Conservation (phyloP, 2,113 vertebrate species). For the Boleophthalmus pectinirostris region DNA sequence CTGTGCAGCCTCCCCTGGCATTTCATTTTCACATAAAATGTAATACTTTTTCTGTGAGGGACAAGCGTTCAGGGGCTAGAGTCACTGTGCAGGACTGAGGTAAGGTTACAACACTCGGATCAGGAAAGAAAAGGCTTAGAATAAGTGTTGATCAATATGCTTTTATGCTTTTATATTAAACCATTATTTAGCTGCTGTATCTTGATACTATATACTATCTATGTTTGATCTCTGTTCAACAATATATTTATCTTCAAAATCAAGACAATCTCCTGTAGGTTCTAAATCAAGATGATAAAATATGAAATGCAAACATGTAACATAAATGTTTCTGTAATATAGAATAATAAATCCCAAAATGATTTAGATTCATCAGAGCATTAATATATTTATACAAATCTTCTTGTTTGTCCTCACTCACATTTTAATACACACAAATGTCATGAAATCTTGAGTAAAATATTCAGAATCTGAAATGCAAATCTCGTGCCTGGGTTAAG, state of each 20-base stretch:
- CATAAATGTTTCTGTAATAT: too few relatives aligned
- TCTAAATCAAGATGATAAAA: too few relatives aligned
- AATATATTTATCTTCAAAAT: too few relatives aligned
- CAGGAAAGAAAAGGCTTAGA: conserved; percentile 3
- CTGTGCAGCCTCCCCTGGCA: conserved; percentile 45
- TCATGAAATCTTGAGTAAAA: conserved; percentile 4
- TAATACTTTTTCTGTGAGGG: conserved; percentile 47
- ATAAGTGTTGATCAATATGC: background rate
- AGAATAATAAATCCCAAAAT: too few relatives aligned
- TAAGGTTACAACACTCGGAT: conserved; percentile 30
- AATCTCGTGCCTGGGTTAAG: conserved; percentile 33
- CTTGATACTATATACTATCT: too few relatives aligned
- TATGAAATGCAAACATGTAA: too few relatives aligned
- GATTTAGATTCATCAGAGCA: too few relatives aligned
- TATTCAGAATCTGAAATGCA: conserved; percentile 9
- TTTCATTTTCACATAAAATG: conserved; percentile 61
- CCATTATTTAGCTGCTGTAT: too few relatives aligned
- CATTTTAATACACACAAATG: too few relatives aligned
- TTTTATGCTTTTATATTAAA: background rate
- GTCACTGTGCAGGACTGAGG: conserved; percentile 24
- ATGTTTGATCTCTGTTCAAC: too few relatives aligned
- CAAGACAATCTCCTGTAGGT: too few relatives aligned
- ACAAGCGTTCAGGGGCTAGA: conserved; percentile 43
- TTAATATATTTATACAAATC: too few relatives aligned
- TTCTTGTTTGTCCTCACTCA: background rate